phyloP scores from a whole-genome alignment of 2,797 vertebrate species.

The Sorex maritimensis region DNA sequence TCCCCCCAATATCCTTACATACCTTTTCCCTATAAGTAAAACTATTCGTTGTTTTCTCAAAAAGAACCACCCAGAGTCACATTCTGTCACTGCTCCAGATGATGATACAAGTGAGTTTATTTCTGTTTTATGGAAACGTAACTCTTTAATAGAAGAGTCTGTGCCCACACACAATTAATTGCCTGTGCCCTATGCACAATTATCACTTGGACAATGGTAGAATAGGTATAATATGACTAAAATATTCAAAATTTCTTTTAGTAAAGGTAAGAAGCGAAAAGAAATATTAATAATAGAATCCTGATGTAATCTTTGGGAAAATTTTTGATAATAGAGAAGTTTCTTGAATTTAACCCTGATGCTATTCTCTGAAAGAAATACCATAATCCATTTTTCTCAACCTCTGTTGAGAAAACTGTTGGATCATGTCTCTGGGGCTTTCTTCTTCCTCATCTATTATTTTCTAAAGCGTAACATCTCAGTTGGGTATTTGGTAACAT shows the following conservation, averaged over 20 bases:
- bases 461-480: neutral
- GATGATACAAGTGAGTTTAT: neutral
- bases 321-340: neutral
- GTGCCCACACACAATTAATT: neutral
- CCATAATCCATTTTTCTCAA: neutral
- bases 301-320: neutral
- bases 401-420: neutral
- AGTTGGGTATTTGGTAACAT: neutral
- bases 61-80: neutral
- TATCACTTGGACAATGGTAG: neutral
- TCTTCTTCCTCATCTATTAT: neutral
- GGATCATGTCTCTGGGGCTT: neutral
- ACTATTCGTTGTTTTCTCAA: neutral
- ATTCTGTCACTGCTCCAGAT: neutral
- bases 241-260: neutral
- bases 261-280: neutral
- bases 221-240: neutral
- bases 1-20: neutral
- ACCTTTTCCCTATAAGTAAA: slow-evolving; percentile 1
- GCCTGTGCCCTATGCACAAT: neutral
- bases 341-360: neutral
- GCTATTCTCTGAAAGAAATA: neutral
- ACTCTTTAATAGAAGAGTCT: neutral
- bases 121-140: neutral
- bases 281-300: neutral